Evolutionary conservation across 2,888 invertebrate species (phyloP).

Genomic region (Ganaspis brasiliensis): DNA sequence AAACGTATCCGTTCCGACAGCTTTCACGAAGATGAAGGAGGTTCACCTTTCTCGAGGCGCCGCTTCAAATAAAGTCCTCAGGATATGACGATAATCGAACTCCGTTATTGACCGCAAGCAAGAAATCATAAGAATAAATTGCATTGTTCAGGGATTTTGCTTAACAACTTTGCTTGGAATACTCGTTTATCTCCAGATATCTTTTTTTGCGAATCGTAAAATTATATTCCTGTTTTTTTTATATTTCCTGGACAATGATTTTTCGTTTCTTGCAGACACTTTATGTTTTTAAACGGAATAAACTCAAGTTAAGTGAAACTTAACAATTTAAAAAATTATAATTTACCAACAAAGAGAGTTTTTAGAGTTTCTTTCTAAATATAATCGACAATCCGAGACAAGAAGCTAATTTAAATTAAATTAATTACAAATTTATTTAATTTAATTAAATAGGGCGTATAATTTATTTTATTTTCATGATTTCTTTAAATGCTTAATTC

Average conservation of each 20-base stretch:
- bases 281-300: neutral
- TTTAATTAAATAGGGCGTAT: too few species aligned
- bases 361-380: too few species aligned
- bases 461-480: too few species aligned
- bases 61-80: conserved; percentile 51
- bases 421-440: too few species aligned
- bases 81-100: conserved; percentile 62
- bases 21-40: conserved; percentile 71
- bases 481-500: too few species aligned
- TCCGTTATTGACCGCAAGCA: conserved; percentile 42
- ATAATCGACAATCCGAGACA: too few species aligned
- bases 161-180: conserved; percentile 29
- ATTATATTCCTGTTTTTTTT: conserved; percentile 5
- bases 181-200: conserved; percentile 18
- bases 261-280: neutral
- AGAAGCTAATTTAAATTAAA: too few species aligned
- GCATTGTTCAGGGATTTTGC: conserved; percentile 38
- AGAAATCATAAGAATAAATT: conserved; percentile 34
- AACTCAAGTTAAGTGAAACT: too few species aligned
- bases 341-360: too few species aligned
- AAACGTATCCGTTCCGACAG: conserved; percentile 56
- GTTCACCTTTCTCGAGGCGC: conserved; percentile 52
- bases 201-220: conserved; percentile 8
- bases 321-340: too few species aligned
- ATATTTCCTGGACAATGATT: neutral